phyloP scores from a whole-genome alignment of 2,113 vertebrate species.

The Echinops telfairi region DNA sequence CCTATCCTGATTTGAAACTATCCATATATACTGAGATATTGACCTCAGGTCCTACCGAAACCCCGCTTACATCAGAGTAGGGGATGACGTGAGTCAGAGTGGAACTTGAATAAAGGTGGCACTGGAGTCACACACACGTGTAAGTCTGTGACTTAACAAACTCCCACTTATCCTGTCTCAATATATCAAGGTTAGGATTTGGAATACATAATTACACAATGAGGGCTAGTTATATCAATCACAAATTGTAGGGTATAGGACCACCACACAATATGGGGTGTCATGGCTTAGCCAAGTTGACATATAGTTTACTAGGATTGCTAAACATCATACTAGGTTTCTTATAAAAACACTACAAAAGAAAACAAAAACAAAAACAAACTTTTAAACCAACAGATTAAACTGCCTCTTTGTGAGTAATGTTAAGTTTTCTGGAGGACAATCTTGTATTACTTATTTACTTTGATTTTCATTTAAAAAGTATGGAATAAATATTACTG shows the following conservation, averaged over 20 bases:
- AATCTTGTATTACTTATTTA: neutral
- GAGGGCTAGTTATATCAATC: neutral
- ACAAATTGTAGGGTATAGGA: neutral
- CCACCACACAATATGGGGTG: neutral
- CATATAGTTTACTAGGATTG: neutral
- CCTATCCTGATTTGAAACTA: no score
- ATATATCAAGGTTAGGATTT: neutral
- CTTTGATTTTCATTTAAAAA: neutral
- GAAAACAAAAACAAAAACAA: neutral
- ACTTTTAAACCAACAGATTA: neutral
- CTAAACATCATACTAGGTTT: neutral
- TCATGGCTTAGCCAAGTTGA: neutral
- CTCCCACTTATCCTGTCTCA: no score
- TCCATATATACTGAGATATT: no score
- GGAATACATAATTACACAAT: neutral
- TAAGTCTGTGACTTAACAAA: no score
- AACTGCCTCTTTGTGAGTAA: neutral
- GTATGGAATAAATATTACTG: neutral
- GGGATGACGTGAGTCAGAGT: no score
- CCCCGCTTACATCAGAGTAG: no score
- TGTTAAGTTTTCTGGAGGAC: neutral
- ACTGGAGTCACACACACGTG: no score
- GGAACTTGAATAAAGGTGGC: no score
- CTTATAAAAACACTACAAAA: neutral
- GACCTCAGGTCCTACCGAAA: no score